Base-by-base conservation (phyloP, 2,113 vertebrate genomes). In the Dromas ardeola region DNA sequence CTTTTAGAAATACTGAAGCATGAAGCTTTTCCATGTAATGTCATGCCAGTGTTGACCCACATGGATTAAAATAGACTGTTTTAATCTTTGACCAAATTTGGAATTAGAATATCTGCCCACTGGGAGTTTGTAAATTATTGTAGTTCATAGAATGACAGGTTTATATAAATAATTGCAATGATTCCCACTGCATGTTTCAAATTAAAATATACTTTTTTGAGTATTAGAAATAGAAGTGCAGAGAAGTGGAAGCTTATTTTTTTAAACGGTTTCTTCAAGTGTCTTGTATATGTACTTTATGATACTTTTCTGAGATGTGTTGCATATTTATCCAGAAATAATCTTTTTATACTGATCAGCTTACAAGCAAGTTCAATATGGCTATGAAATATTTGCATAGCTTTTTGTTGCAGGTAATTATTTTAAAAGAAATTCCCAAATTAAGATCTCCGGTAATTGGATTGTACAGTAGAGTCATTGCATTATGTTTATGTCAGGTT, bases 21-120 rank as follows among this genome's bases (percentile, higher is more conserved):
- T 95, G 95, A 98, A 96, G 79, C 84, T 96, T 98, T 98, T 98
- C 97, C 97, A 96, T 98, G 92, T 97, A 97, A 97, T 98, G 93
- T 98, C 92, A 97, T 98, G 98, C 98, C 98, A 98, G n/a, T 98
- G 98, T 98, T 98, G 98, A 98, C 98, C 98, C 97, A 97, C 96
- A 94, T 97, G 98, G 98, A 98, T 98, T 98, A 98, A 98, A 99
- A 98, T 98, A 98, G 97, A 94, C 85, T 86, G 97, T 92, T 98
- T 98, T 98, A 98, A 98, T 96, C 98, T 97, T 96, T 99, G 98
- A 99, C 99, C 99, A 99, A 99, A 99, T 99, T 99, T 99, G 99
- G 98, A 98, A 98, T 98, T 98, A 98, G 94, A 96, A 13, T 95
- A 93, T 98, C 97, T 98, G 52, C 95, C 97, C 97, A 96, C 96